Base-by-base conservation (phyloP, 1,140 invertebrate genomes). In the Drosophila ogumai region DNA sequence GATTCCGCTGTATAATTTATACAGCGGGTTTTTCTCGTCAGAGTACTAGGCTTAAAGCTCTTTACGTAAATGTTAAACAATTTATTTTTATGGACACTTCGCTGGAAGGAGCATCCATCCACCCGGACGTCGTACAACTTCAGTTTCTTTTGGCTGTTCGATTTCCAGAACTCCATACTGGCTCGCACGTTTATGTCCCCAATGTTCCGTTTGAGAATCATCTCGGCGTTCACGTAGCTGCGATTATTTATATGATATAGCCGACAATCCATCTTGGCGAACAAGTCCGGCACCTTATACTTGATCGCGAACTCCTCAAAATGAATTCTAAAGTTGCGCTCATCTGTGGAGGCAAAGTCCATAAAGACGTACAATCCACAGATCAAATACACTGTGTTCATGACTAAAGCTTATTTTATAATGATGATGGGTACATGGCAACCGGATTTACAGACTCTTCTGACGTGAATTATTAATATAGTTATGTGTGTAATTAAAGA, bases 111-210 rank as follows among this genome's bases (percentile, higher is more conserved):
- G 36, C 80, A 82, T 1, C 13, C 55, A 46, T 82, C 56, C 25
- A 82, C 8, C 6, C 49, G 68, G 1, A 75, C 15, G 19, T 78
- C 50, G 19, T 79, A 82, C 7, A 82, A 12, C 12, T 61, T 81
- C 3, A 67, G 17, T 25, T 49, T 64, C 12, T 32, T 47, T 28
- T 43, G 38, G n/a, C 2, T n/a, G 2, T 66, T 64, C 3, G 49
- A 13, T 17, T 54, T 66, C 19, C 58, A 44, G 31, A 82, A 40
- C 7, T 82, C 79, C 19, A 82, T 25, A 6, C 9, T 28, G 12
- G 69, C 50, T 6, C 49, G 61, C 17, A 79, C 17, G 3, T 56
- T 54, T 6, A 79, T 0, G 13, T 75, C 44, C 7, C 28, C 43
- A 41, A 82, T 6, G 7, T 50, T 44, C 6, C 22, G 56, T 17